Evolutionary conservation across 2,888 invertebrate species (phyloP).

Genomic region (Polymixis lichenea): DNA sequence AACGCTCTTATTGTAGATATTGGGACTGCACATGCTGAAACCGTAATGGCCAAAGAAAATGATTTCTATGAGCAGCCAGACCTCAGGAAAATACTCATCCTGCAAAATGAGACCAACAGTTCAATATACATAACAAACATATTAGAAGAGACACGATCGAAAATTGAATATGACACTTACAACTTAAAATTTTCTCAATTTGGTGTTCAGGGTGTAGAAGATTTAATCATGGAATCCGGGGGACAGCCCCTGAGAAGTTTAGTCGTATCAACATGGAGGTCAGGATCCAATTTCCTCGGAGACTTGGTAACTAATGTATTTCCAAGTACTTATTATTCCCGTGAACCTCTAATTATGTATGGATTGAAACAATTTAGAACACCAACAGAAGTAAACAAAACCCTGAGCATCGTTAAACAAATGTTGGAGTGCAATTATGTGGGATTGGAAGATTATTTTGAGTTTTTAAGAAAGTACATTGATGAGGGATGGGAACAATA

Average conservation of each 20-base stretch:
- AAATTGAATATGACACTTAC: slow-evolving; percentile 82
- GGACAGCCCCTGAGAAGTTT: slow-evolving; percentile 94
- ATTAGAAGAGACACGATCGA: slow-evolving; percentile 79
- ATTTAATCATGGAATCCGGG: slow-evolving; percentile 92
- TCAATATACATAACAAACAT: slow-evolving; percentile 77
- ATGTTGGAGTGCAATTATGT: slow-evolving; percentile 94
- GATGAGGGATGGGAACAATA: slow-evolving; percentile 54
- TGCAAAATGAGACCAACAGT: neutral
- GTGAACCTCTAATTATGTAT: slow-evolving; percentile 96
- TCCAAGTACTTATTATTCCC: slow-evolving; percentile 96
- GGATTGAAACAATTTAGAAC: slow-evolving; percentile 95
- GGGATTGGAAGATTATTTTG: slow-evolving; percentile 93
- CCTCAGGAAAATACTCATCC: neutral
- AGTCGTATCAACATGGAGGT: slow-evolving; percentile 96
- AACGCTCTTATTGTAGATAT: neutral
- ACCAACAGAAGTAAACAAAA: slow-evolving; percentile 92
- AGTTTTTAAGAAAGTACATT: slow-evolving; percentile 94
- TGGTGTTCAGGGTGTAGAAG: slow-evolving; percentile 89
- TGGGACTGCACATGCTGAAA: neutral
- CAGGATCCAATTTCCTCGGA: slow-evolving; percentile 97
- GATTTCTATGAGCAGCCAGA: neutral
- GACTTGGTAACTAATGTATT: slow-evolving; percentile 95
- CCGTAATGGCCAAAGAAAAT: neutral
- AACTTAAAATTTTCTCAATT: slow-evolving; percentile 81
- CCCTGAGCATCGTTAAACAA: slow-evolving; percentile 92